Percentiles rank a stretch among this genome's conserved stretches.
phyloP scores from a whole-genome alignment of 23 tunicate genomes.

The Halocynthia aurantium region DNA sequence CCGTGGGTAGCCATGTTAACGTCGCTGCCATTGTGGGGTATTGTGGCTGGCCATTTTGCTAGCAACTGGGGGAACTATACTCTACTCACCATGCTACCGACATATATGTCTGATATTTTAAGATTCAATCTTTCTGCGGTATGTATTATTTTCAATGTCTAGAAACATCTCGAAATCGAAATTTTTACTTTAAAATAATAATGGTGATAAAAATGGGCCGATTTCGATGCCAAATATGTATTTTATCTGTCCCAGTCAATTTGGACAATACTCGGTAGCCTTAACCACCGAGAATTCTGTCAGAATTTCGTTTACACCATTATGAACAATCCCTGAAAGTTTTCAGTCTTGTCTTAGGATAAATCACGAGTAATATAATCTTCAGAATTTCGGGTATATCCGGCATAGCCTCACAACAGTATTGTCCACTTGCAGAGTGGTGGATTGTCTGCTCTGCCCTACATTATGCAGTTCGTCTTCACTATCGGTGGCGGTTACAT shows the following conservation, averaged over 20 bases:
- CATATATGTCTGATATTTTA: constrained; percentile 67
- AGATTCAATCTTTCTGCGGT: constrained; percentile 77
- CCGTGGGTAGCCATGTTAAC: constrained; percentile 84
- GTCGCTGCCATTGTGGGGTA: constrained; percentile 75
- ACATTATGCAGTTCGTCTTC: constrained; percentile 26
- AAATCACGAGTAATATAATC: too few relatives aligned
- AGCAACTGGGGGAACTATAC: constrained; percentile 98
- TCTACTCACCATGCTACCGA: constrained; percentile 79
- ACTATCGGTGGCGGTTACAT: constrained; percentile 30
- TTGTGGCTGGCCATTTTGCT: constrained; percentile 75
- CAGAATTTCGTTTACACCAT: too few relatives aligned
- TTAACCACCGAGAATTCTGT: too few relatives aligned
- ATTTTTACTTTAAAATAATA: too few relatives aligned
- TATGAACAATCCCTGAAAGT: too few relatives aligned
- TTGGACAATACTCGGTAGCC: too few relatives aligned
- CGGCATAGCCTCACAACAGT: neutral
- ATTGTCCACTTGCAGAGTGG: constrained; percentile 19
- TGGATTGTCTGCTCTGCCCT: constrained; percentile 26
- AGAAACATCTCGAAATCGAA: too few relatives aligned
- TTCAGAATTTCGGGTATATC: too few relatives aligned
- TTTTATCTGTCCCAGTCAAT: too few relatives aligned
- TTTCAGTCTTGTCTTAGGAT: too few relatives aligned
- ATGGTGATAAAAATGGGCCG: too few relatives aligned
- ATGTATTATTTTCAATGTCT: constrained; percentile 1
- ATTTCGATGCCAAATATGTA: too few relatives aligned